Conservation (phyloP, 2,888 invertebrate genomes). For the Plemyria rubiginata region DNA sequence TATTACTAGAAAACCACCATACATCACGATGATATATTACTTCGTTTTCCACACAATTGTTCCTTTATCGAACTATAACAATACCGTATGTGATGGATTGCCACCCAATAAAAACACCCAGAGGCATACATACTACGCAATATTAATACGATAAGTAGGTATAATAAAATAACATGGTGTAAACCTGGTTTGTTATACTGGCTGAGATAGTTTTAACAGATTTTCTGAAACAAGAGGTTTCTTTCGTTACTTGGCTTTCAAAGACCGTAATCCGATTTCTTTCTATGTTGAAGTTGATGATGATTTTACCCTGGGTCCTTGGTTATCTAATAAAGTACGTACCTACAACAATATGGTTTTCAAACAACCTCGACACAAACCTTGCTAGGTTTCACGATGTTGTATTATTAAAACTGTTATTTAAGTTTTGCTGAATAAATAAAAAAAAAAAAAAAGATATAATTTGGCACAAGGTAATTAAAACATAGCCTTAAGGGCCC, state of each 20-base stretch:
- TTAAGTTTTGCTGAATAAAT: too few relatives aligned
- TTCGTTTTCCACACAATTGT: conserved; percentile 51
- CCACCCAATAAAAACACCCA: conserved; percentile 47
- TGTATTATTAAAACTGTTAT: too few relatives aligned
- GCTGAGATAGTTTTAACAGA: neutral
- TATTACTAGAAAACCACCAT: neutral
- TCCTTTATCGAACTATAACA: conserved; percentile 55
- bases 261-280: neutral
- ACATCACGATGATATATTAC: conserved; percentile 43
- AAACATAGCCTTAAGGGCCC: too few relatives aligned
- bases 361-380: too few relatives aligned
- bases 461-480: too few relatives aligned
- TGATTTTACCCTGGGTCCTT: too few relatives aligned
- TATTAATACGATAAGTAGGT: conserved; percentile 8
- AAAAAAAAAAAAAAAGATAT: too few relatives aligned
- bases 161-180: neutral
- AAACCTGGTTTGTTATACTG: neutral
- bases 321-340: too few relatives aligned
- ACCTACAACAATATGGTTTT: too few relatives aligned
- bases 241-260: neutral
- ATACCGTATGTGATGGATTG: conserved; percentile 59
- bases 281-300: too few relatives aligned
- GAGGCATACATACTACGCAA: conserved; percentile 20
- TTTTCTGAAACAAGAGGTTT: neutral
- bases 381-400: too few relatives aligned